These are phyloP conservation scores for Epinephelus coioides DNA, from an alignment of 2,797 vertebrate genomes.

Conservation along the genomic window DNA sequence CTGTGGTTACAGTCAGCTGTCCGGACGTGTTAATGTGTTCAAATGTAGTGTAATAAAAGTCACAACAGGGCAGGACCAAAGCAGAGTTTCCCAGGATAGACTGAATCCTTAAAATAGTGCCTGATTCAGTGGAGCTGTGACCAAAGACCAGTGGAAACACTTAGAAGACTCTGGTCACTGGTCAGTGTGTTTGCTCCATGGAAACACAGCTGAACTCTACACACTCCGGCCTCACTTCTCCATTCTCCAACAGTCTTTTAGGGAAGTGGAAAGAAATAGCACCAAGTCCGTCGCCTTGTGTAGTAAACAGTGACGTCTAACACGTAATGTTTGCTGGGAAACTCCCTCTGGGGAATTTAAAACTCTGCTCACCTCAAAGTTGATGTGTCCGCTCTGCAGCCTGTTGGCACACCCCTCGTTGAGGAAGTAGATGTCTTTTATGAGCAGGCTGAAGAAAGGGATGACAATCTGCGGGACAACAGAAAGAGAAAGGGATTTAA, in stretches of 20 bases:
- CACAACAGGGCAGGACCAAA: background rate
- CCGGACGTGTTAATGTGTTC: background rate
- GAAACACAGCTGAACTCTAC: constrained; percentile 35
- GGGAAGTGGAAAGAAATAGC: constrained; percentile 55
- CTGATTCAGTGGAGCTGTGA: constrained; percentile 29
- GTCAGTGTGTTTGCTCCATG: constrained; percentile 26
- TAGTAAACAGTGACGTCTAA: constrained; percentile 15
- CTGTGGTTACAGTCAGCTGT: background rate
- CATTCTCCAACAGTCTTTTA: constrained; percentile 41
- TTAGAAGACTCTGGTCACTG: background rate
- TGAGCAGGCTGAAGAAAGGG: constrained; percentile 97
- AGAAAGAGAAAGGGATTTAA: constrained; percentile 28
- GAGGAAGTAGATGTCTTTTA: constrained; percentile 98
- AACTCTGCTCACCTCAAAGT: constrained; percentile 90
- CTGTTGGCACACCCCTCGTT: constrained; percentile 94
- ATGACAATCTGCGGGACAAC: constrained; percentile 91
- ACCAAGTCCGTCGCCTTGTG: constrained; percentile 27
- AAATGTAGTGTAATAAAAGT: background rate
- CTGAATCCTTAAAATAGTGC: constrained; percentile 22
- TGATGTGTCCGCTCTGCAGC: constrained; percentile 93
- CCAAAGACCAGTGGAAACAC: constrained; percentile 48
- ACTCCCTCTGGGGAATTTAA: constrained; percentile 5
- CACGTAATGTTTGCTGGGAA: background rate
- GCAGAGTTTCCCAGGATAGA: constrained; percentile 9
- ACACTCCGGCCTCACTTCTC: constrained; percentile 55